Base-by-base conservation (phyloP, 2,797 vertebrate species). In the Aplochiton taeniatus region DNA sequence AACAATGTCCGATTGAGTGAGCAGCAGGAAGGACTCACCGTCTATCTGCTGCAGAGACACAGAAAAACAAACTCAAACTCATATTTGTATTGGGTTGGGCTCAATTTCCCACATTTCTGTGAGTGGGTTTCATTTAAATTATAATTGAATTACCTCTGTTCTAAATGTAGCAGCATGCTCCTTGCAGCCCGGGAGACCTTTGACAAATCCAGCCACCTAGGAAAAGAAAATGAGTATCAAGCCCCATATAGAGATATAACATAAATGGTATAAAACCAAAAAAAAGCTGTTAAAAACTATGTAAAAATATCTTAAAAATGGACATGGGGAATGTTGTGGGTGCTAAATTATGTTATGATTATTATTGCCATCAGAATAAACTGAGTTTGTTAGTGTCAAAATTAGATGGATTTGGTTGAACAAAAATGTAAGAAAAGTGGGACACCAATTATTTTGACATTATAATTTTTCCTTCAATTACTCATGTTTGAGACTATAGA, bases 1-100 rank as follows among this genome's bases (percentile, higher is more conserved):
- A 43, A 94, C 93, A 0, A 94, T 93, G 86, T 94, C 93, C 0
- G 88, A 80, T 66, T 94, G 93, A 9, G 90, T 94, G 56, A 94
- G 92, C 7, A 94, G 89, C 69, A 94, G 87, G 81, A 94, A 93
- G 47, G 93, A 89, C 76, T 94, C 92, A 0, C 93, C 93, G 41
- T 94, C 93, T 43, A 94, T 93, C 87, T 93, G 93, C 93, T 94
- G 64, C 6, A 58, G 41, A 68, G 9, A 68, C 56, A 4, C 9
- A 59, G 48, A 31, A 53, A 52, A 56, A 63, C 1, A 45, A 10
- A 62, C n/a, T 58, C 17, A 56, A 17, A 13, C 49, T 5, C 4
- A 18, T 10, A n/a, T 19, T 47, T 58, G 17, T 46, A 61, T 11
- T 20, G 16, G 8, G 31, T 2, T 31, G 31, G 6, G 31, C 31